Base-by-base conservation (phyloP, 2,888 invertebrate species). In the Vanessa cardui region DNA sequence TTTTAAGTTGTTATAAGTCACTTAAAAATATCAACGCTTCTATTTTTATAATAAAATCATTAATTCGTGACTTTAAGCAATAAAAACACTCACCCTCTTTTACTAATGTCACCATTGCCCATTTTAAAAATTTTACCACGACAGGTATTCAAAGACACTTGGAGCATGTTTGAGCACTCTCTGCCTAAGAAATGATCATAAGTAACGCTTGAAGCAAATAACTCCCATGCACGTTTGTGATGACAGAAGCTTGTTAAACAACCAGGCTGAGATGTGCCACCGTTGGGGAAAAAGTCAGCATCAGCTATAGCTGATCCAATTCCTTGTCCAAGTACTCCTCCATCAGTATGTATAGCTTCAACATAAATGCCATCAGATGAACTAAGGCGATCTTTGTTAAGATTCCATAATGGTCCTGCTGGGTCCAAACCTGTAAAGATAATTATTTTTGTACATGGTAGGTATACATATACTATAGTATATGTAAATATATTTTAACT, bases 251-350 rank as follows among this genome's bases (percentile, higher is more conserved):
- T 74, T n/a, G 79, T 79, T 2, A 73, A 2, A 47, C 87, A 88
- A 0, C 83, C 85, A 5, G 87, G 86, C 66, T 88, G 86, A 16
- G 74, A 74, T 39, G 62, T 78, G 3, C 94, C 94, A 52, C 90
- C 88, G 71, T 94, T 94, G n/a, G 93, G 93, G 86, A 91, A 94
- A 81, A 94, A 94, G 78, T 94, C 94, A 8, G 83, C 93, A 68
- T 93, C 84, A 0, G 91, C 94, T 4, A 94, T 81, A 7, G 73
- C 74, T 69, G 26, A 21, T 18, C 58, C 62, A 20, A 74, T 71
- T 6, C 73, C 73, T 69, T 82, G 9, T 87, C 92, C 21, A 80
- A 76, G 5, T 82, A 47, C 1, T 9, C 66, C 3, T 81, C 66
- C 83, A 72, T 89, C 85, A 0, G 92, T 92, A 71, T 92, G 92